A percentile compares a stretch with the other conserved stretches of the same genome.
Conservation (phyloP, 2,888 invertebrate species). For the Chalcosyrphus nemorum region DNA sequence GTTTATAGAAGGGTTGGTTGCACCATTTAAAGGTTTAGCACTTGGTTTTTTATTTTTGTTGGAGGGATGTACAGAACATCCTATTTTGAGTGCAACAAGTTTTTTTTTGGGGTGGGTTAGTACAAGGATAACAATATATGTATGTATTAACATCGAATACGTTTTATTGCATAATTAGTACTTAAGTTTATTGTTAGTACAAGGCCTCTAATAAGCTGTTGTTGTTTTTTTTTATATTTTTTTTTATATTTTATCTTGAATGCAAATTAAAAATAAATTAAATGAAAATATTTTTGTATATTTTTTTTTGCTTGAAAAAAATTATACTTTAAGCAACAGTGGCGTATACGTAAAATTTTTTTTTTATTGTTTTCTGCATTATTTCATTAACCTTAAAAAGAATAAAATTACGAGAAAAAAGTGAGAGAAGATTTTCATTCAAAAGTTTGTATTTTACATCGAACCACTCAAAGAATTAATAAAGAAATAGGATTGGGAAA, state of each 20-base stretch:
- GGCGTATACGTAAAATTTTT: constrained; percentile 30
- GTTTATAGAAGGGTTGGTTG: constrained; percentile 7
- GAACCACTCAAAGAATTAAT: too few species aligned
- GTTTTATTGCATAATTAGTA: constrained; percentile 39
- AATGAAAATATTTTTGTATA: constrained; percentile 8
- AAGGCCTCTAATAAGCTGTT: constrained; percentile 57
- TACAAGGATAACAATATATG: constrained; percentile 53
- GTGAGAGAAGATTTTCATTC: too few species aligned
- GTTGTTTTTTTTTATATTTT: neutral
- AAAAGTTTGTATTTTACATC: too few species aligned
- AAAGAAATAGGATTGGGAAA: too few species aligned
- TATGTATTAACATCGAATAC: constrained; percentile 56
- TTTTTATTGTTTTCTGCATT: neutral
- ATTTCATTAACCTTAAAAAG: too few species aligned
- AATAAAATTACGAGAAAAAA: too few species aligned
- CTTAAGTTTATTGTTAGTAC: constrained; percentile 15
- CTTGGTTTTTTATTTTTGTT: constrained; percentile 19
- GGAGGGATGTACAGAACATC: constrained; percentile 5
- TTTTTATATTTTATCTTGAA: neutral
- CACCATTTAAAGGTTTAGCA: constrained; percentile 11
- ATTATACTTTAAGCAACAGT: neutral
- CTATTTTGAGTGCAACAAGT: constrained; percentile 28
- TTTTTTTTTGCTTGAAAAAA: neutral
- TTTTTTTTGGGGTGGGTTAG: constrained; percentile 13
- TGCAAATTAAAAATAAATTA: constrained; percentile 18